Evolutionary conservation across 2,797 vertebrate genomes (phyloP).

Genomic region (Eleutherodactylus coqui): DNA sequence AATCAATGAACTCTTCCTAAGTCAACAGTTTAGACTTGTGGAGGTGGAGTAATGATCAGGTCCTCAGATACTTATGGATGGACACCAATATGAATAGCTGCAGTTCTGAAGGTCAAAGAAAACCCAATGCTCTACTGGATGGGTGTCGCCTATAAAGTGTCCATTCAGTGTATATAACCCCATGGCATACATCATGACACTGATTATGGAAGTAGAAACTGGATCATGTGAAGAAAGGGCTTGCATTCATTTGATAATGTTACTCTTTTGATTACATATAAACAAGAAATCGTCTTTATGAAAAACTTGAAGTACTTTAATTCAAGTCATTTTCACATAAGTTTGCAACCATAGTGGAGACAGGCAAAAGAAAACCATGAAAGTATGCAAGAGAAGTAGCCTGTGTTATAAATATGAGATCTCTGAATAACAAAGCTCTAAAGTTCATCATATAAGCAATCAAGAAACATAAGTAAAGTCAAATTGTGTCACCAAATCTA

Average conservation of each 20-base stretch:
- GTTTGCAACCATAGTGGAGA: slow-evolving; percentile 76
- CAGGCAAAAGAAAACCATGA: slow-evolving; percentile 76
- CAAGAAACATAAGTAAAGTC: slow-evolving; percentile 68
- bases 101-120: too few relatives aligned
- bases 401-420: slow-evolving; percentile 78
- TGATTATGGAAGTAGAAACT: not conserved
- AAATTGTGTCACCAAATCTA: slow-evolving; percentile 73
- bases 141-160: too few relatives aligned
- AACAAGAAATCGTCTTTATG: not conserved
- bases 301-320: slow-evolving; percentile 79
- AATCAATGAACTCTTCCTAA: too few relatives aligned
- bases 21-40: too few relatives aligned
- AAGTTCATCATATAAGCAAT: slow-evolving; percentile 70
- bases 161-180: too few relatives aligned
- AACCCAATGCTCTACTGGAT: too few relatives aligned
- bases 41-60: too few relatives aligned
- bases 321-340: slow-evolving; percentile 81
- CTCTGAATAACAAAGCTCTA: slow-evolving; percentile 71
- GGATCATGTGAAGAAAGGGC: not conserved
- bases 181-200: not conserved
- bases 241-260: not conserved
- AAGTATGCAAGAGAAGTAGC: slow-evolving; percentile 75
- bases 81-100: too few relatives aligned
- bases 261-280: not conserved
- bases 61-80: too few relatives aligned